Evolutionary conservation across 2,888 invertebrate genomes (phyloP), one percentile per base, ranked within the genome.

Genomic region (Germaria angustata): DNA sequence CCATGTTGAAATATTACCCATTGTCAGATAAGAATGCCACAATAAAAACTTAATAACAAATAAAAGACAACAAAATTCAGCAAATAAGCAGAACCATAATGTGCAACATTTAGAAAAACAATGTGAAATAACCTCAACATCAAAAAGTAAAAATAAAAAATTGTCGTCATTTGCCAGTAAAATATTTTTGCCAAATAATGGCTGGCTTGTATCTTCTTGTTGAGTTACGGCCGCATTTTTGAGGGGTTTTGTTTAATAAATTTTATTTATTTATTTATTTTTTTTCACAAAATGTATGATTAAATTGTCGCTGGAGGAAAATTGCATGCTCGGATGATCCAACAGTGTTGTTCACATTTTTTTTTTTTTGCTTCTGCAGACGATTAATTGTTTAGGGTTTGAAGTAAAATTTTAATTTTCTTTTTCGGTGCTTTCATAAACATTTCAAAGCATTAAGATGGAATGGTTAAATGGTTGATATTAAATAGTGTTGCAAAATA

Each of bases 1-100:
- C 78, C 66, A 78, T 82, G 73, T 53, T 80, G 39, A 80, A 78
- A 68, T 80, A 78, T 77, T 65, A 44, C 73, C 84, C 84, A 73
- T 73, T 80, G 69, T 69, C 73, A 68, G 78, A 80, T 57, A 78
- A 78, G 73, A 75, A 24, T 49, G 63, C 66, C 36, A 76, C 49
- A 65, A 73, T 49, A 55, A 75, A 69, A 75, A 73, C 51, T 53
- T 61, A 32, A 66, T 55, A 68, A 69, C 36, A 71, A 57, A 49
- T 39, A 49, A 55, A 53, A 41, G 20, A 61, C 15, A 59, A 36
- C 63, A 61, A 57, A 36, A 46, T 17, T 49, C 34, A 24, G 55
- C 32, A 51, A 41, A 32, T 32, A 71, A 9, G 51, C 15, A 13
- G 5, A 49, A 49, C 49, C 22, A 51, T 51, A 66, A 61, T 69